Evolutionary conservation across 2,888 invertebrate species (phyloP).

Genomic region (Diarsia rubi): DNA sequence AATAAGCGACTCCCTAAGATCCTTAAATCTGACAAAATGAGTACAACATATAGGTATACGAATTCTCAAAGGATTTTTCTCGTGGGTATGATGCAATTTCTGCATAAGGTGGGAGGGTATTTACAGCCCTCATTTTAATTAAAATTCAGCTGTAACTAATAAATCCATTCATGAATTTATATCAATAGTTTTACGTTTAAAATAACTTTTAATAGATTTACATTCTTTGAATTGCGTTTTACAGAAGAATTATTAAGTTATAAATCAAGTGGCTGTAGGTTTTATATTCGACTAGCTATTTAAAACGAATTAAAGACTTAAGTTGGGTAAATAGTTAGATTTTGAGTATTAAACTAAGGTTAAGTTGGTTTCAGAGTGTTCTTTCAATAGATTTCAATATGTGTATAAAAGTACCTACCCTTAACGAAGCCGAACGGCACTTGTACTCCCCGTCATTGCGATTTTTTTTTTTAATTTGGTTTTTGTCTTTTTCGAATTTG

Average conservation of each 20-base stretch:
- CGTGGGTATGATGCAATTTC: neutral
- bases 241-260: neutral
- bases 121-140: neutral
- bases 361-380: neutral
- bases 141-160: neutral
- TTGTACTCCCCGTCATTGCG: no score
- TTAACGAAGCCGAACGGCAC: no score
- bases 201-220: neutral
- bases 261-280: neutral
- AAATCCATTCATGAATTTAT: neutral
- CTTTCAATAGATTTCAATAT: neutral
- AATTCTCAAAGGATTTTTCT: slow-evolving; percentile 1
- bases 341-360: neutral
- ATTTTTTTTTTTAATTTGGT: no score
- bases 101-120: neutral
- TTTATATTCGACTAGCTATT: slow-evolving; percentile 2
- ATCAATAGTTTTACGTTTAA: neutral
- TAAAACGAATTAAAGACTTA: neutral
- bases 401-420: no score
- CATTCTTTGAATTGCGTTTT: neutral
- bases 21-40: neutral
- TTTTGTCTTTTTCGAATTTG: no score
- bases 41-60: neutral
- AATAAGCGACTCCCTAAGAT: neutral
- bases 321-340: neutral